Conservation (phyloP, 2,888 invertebrate genomes). For the Tribolium freemani region DNA sequence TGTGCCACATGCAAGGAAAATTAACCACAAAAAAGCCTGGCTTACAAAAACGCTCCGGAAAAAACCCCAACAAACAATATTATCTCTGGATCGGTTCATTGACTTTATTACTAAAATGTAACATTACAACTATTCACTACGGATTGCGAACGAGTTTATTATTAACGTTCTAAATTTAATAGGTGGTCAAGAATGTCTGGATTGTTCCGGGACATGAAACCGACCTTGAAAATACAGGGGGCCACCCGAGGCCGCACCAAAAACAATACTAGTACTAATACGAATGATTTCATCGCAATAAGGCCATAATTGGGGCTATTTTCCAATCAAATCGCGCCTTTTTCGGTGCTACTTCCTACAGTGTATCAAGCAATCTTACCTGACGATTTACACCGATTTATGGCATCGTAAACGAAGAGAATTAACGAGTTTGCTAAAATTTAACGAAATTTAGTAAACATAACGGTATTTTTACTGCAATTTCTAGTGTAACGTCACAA, state of each 20-base stretch:
- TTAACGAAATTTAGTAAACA: constrained; percentile 23
- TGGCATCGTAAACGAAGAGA: constrained; percentile 1
- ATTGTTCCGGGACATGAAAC: constrained; percentile 1
- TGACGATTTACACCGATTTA: constrained; percentile 1
- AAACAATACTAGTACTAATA: not conserved
- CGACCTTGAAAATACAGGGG: not conserved
- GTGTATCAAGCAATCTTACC: constrained; percentile 5
- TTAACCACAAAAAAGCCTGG: not conserved
- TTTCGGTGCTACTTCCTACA: not conserved
- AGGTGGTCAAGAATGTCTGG: constrained; percentile 10
- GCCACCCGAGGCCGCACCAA: not conserved
- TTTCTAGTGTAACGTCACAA: constrained; percentile 32
- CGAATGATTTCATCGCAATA: not conserved
- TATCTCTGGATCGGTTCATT: not conserved
- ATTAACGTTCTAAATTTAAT: constrained; percentile 23
- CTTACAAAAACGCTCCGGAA: not conserved
- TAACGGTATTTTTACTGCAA: constrained; percentile 31
- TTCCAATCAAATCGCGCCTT: constrained; percentile 21
- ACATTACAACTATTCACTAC: not conserved
- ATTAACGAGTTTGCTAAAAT: not conserved
- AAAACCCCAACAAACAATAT: not conserved
- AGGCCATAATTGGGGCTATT: constrained; percentile 12
- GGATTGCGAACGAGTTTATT: constrained; percentile 8
- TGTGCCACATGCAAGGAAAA: not conserved
- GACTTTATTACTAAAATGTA: not conserved